Percentiles rank a stretch among this genome's conserved stretches.
phyloP scores from a whole-genome alignment of 2,888 invertebrate genomes.

The Synergus gifuensis region DNA sequence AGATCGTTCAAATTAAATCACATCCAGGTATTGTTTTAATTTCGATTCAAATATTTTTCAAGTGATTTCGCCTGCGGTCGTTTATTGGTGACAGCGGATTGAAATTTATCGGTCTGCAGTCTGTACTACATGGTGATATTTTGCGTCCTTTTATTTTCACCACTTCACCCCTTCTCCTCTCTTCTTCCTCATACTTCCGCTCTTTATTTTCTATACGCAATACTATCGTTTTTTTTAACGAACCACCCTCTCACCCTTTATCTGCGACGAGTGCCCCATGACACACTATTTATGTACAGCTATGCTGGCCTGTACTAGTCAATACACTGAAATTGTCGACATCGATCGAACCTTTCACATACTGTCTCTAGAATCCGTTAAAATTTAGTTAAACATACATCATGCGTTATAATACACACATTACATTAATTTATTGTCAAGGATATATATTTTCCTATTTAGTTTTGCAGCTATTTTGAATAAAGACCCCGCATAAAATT shows the following conservation, averaged over 20 bases:
- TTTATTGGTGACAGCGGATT: constrained; percentile 30
- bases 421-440: background rate
- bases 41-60: constrained; percentile 35
- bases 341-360: constrained; percentile 18
- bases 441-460: too few relatives aligned
- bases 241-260: background rate
- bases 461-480: too few relatives aligned
- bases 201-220: constrained; percentile 31
- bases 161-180: background rate
- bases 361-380: constrained; percentile 12
- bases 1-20: constrained; percentile 16
- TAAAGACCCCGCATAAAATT: too few relatives aligned
- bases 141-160: constrained; percentile 27
- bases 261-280: constrained; percentile 13
- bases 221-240: constrained; percentile 23
- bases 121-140: constrained; percentile 8
- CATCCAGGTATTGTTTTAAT: constrained; percentile 17
- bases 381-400: constrained; percentile 20
- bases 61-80: constrained; percentile 15
- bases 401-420: background rate
- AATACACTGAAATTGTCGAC: constrained; percentile 14
- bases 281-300: constrained; percentile 15
- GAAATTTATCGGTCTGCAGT: constrained; percentile 34
- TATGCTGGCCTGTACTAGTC: constrained; percentile 18
- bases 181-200: constrained; percentile 19